These are phyloP conservation scores for Pygoscelis adeliae DNA, from an alignment of 2,113 vertebrate species.

Conservation along the genomic window DNA sequence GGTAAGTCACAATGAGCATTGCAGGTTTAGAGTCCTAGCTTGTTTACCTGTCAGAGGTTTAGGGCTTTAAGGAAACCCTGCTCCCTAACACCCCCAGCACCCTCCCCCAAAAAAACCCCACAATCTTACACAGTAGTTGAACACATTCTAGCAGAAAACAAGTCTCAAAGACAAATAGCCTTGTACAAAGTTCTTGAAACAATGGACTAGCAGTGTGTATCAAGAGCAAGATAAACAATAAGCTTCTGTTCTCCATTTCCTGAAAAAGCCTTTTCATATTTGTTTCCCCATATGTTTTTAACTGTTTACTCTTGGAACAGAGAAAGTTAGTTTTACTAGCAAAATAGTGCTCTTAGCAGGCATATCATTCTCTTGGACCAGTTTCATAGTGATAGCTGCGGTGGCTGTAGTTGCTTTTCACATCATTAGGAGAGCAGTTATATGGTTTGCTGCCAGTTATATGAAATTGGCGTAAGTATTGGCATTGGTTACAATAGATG, in stretches of 20 bases:
- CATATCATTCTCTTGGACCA: not conserved
- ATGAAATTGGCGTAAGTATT: not conserved
- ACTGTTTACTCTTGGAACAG: constrained; percentile 13
- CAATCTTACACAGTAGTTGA: not conserved
- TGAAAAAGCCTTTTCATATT: constrained; percentile 11
- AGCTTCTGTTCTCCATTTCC: constrained; percentile 68
- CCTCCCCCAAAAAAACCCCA: fast-evolving
- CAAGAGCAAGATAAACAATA: constrained; percentile 61
- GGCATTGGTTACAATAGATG: not conserved
- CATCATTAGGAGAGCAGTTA: not conserved
- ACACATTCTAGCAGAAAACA: not conserved
- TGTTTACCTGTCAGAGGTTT: not conserved
- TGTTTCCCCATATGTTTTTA: not conserved
- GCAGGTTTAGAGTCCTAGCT: not conserved
- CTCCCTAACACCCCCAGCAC: not conserved
- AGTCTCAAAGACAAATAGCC: constrained; percentile 17
- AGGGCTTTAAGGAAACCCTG: not conserved
- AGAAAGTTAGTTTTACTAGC: not conserved
- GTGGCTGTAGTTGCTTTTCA: not conserved
- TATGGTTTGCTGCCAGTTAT: not conserved
- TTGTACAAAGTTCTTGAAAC: constrained; percentile 58
- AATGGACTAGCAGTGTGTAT: constrained; percentile 26
- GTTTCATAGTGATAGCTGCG: not conserved
- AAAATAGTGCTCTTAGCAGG: not conserved
- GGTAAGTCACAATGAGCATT: not conserved